Evolutionary conservation across 2,888 invertebrate genomes (phyloP).

Genomic region (Hirtodrosophila histrioides): DNA sequence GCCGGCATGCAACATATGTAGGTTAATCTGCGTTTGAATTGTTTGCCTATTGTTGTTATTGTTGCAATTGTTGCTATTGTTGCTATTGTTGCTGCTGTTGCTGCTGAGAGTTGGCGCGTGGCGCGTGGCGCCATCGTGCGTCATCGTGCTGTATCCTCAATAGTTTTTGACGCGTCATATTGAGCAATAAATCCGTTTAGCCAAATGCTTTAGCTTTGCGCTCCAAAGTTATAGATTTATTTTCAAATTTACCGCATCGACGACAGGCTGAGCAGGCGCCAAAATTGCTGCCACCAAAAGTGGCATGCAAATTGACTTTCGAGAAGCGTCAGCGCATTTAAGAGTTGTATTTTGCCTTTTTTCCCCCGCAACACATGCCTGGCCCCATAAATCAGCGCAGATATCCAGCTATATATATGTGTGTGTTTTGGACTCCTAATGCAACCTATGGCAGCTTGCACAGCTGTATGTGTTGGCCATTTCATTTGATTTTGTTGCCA

Average conservation of each 20-base stretch:
- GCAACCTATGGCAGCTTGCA: conserved; percentile 51
- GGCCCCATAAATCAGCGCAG: conserved; percentile 72
- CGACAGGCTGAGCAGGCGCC: conserved; percentile 54
- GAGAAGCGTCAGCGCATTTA: conserved; percentile 62
- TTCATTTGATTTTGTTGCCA: conserved; percentile 74
- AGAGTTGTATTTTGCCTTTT: conserved; percentile 32
- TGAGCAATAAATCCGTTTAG: conserved; percentile 66
- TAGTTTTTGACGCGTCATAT: conserved; percentile 49
- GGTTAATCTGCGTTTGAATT: conserved; percentile 76
- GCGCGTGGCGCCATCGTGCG: conserved; percentile 19
- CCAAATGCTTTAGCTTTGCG: conserved; percentile 31
- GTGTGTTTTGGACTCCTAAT: conserved; percentile 46
- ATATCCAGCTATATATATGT: conserved; percentile 48
- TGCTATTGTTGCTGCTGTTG: conserved; percentile 4
- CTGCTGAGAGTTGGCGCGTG: conserved; percentile 22
- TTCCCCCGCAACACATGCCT: conserved; percentile 27
- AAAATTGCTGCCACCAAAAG: conserved; percentile 53
- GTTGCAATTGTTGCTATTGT: conserved; percentile 11
- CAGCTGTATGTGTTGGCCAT: conserved; percentile 53
- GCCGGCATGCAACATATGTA: conserved; percentile 63
- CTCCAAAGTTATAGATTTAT: conserved; percentile 56
- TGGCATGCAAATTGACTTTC: conserved; percentile 79
- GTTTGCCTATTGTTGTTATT: conserved; percentile 53
- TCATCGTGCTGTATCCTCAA: conserved; percentile 39
- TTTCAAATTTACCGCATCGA: conserved; percentile 81